phyloP scores from a whole-genome alignment of 2,797 vertebrate genomes.

The Protonibea diacanthus region DNA sequence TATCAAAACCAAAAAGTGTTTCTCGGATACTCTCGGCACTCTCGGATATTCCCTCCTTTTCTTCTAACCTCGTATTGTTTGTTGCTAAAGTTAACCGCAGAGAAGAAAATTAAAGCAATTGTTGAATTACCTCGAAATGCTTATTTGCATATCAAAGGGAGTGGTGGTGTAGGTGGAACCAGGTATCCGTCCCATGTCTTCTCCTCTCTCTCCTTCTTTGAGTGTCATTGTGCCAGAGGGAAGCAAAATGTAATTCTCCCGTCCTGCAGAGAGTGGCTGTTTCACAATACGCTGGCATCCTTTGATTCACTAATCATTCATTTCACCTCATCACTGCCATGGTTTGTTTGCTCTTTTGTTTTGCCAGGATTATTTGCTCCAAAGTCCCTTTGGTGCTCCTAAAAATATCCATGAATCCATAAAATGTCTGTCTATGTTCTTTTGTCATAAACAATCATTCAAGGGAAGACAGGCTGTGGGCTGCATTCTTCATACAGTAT shows the following conservation, averaged over 20 bases:
- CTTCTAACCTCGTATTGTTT: slow-evolving; percentile 21
- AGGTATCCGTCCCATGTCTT: slow-evolving; percentile 31
- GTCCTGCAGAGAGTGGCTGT: slow-evolving; percentile 36
- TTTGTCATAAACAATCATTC: slow-evolving; percentile 42
- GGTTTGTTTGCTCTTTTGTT: slow-evolving; percentile 72
- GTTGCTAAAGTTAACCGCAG: slow-evolving; percentile 38
- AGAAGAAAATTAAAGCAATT: slow-evolving; percentile 42
- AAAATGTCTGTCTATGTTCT: slow-evolving; percentile 55
- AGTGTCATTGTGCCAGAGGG: slow-evolving; percentile 38
- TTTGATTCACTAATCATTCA: slow-evolving; percentile 69
- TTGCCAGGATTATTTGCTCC: slow-evolving; percentile 54
- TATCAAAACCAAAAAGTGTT: slow-evolving; percentile 51
- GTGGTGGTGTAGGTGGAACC: slow-evolving; percentile 29
- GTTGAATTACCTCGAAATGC: slow-evolving; percentile 41
- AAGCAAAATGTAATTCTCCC: slow-evolving; percentile 35
- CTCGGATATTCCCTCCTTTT: slow-evolving; percentile 9
- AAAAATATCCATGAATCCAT: slow-evolving; percentile 63
- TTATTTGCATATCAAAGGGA: slow-evolving; percentile 71
- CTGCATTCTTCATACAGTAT: slow-evolving; percentile 35
- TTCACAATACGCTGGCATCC: slow-evolving; percentile 55
- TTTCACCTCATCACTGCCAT: slow-evolving; percentile 66
- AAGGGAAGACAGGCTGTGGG: slow-evolving; percentile 18
- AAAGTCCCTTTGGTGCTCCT: slow-evolving; percentile 41
- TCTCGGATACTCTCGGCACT: too few relatives aligned
- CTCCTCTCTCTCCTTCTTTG: slow-evolving; percentile 34